Evolutionary conservation across 2,113 vertebrate genomes (phyloP).

Genomic region (Mobula hypostoma): DNA sequence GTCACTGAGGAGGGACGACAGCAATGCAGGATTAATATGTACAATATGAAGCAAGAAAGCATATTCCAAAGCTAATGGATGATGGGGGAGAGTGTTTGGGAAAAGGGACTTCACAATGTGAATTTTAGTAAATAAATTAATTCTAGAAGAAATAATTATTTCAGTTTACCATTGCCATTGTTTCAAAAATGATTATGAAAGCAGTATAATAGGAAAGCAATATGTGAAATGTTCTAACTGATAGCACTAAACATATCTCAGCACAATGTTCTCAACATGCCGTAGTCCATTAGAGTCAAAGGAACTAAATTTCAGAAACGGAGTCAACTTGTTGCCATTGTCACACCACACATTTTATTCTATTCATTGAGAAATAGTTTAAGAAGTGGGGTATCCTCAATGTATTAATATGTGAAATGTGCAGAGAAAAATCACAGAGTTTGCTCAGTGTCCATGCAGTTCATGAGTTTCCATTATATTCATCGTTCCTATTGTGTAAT

Average conservation of each 20-base stretch:
- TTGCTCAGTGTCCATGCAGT: too few relatives aligned
- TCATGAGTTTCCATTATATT: too few relatives aligned
- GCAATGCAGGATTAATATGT: background rate
- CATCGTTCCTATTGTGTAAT: too few relatives aligned
- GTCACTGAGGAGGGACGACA: background rate
- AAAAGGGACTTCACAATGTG: background rate
- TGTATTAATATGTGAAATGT: too few relatives aligned
- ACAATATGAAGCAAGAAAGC: background rate
- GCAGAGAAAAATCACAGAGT: too few relatives aligned
- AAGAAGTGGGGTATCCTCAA: background rate
- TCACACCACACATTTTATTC: background rate
- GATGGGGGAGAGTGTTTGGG: background rate
- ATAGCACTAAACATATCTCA: too few relatives aligned
- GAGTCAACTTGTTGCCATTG: background rate
- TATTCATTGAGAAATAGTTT: background rate
- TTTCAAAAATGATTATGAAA: background rate
- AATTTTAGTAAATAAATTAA: background rate
- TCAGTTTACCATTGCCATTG: background rate
- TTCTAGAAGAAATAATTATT: background rate
- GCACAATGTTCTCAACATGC: too few relatives aligned
- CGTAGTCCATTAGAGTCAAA: background rate
- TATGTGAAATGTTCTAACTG: background rate
- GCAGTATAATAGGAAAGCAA: background rate
- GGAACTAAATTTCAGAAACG: background rate
- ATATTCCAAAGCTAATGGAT: background rate